These are phyloP conservation scores for Pseudomyrmex sp. DNA, from an alignment of 1,140 invertebrate genomes.

Conservation along the genomic window DNA sequence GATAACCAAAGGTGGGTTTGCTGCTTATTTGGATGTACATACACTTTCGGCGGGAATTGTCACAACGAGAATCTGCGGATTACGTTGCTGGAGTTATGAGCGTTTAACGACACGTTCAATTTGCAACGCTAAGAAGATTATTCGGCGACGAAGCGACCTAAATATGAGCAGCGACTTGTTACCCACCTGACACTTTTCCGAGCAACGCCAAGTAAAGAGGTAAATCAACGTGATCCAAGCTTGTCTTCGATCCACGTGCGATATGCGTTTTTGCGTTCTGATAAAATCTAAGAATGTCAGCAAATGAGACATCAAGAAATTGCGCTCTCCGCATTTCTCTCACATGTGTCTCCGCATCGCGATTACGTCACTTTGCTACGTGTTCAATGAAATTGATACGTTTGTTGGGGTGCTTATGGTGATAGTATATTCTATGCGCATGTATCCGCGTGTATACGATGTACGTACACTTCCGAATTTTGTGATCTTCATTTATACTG, in stretches of 20 bases:
- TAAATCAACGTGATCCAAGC: conserved; percentile 11
- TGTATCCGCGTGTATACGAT: too few relatives aligned
- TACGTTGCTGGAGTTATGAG: neutral
- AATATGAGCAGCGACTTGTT: conserved; percentile 77
- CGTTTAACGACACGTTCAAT: neutral
- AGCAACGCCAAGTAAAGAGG: conserved; percentile 74
- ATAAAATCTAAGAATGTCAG: neutral
- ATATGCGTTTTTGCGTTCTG: neutral
- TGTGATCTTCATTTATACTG: too few relatives aligned
- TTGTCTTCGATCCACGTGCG: neutral
- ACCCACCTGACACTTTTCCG: conserved; percentile 76
- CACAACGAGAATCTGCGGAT: neutral
- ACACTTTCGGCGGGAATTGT: neutral
- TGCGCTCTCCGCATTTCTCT: neutral
- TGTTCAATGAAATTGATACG: conserved; percentile 29
- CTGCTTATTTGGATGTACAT: neutral
- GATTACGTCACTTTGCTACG: conserved; percentile 72
- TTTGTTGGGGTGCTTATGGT: conserved; percentile 8
- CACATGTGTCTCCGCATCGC: conserved; percentile 1
- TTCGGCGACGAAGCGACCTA: conserved; percentile 42
- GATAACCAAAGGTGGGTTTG: neutral
- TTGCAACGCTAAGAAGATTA: neutral
- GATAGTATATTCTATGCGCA: too few relatives aligned
- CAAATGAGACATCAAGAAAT: neutral
- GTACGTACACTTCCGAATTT: too few relatives aligned